Base-by-base conservation (phyloP, 2,888 invertebrate genomes). In the Phoenoteleia sp. region DNA sequence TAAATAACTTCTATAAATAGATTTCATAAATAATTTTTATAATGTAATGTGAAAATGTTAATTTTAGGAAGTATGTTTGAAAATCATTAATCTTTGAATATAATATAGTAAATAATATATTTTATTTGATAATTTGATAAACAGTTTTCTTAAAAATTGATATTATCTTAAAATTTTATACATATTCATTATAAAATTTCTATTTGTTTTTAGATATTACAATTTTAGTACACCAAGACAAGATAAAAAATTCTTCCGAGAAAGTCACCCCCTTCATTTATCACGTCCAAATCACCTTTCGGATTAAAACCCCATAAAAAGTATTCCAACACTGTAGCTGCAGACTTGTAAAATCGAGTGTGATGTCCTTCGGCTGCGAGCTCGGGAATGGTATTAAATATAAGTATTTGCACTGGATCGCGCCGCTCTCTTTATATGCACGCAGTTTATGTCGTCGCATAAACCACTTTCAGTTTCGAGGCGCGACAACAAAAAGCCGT, bases 401-500 rank as follows among this genome's bases (percentile, higher is more conserved):
- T 75, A 84, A 76, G 67, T 52, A 82, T 76, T 82, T 85, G 76
- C 74, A 72, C 71, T 77, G 85, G 58, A 82, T 79, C 75, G 69
- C 79, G 72, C 85, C 81, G 77, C 67, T 82, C 85, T 79, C 82
- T 85, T 82, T 82, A 76, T 82, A 74, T 76, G 77, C 75, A 25
- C 45, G 60, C 71, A 45, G 81, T 81, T 85, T 85, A 85, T 80
- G 72, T 71, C 67, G 76, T 75, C 72, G 80, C 80, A 82, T 85
- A 85, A 85, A 82, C 82, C 85, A 82, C 85, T 82, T 85, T 85
- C 82, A 80, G 67, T 85, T 85, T 85, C 81, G 77, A 67, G 71
- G 36, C 58, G 72, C 71, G 74, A 72, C 81, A 72, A 67, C 85
- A 33, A 75, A 79, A 82, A 79, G 81, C 75, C 33, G 76, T 75